phyloP scores from a whole-genome alignment of 2,797 vertebrate genomes.

The Lophotriccus pileatus region DNA sequence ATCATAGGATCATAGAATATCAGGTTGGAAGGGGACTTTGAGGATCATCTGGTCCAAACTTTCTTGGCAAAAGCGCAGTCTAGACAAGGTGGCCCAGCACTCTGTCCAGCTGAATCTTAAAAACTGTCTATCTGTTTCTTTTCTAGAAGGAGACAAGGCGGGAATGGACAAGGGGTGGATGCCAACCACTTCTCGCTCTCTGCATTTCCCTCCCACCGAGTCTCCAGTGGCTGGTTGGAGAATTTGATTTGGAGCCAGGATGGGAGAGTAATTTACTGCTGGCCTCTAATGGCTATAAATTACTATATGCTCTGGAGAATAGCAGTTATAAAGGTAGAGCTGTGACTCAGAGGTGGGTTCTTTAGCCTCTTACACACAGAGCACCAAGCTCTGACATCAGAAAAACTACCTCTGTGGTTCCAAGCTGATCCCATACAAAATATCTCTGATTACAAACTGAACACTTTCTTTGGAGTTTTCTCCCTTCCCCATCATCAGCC shows the following conservation, averaged over 20 bases:
- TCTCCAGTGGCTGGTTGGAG: background rate
- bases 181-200: background rate
- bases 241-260: background rate
- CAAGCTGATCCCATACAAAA: background rate
- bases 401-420: background rate
- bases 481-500: accelerated
- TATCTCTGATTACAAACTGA: background rate
- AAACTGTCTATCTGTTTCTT: background rate
- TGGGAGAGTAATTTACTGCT: background rate
- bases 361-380: accelerated
- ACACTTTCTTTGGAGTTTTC: background rate
- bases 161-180: background rate
- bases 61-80: background rate
- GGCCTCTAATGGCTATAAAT: background rate
- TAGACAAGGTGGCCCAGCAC: background rate
- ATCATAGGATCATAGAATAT: background rate
- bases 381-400: background rate
- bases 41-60: background rate
- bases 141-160: background rate
- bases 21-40: background rate
- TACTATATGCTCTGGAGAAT: background rate
- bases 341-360: constrained; percentile 29
- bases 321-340: background rate
- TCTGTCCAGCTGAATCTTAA: background rate
- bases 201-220: background rate